phyloP scores from a whole-genome alignment of 2,113 vertebrate genomes.

The Chionomys nivalis region DNA sequence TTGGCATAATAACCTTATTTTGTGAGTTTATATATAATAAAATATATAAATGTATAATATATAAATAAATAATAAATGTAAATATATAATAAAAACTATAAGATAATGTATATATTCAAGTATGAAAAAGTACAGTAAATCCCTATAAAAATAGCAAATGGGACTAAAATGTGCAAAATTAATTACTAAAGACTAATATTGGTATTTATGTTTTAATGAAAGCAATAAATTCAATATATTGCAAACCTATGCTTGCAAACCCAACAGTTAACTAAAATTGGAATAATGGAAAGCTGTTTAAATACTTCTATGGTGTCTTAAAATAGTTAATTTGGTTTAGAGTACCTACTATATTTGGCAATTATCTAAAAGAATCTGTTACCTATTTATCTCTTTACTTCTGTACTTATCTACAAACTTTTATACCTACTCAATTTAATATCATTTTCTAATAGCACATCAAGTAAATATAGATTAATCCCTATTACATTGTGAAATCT shows the following conservation, averaged over 20 bases:
- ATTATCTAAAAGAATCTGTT: not conserved
- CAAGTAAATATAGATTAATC: not conserved
- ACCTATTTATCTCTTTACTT: not conserved
- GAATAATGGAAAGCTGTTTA: slow-evolving; percentile 72
- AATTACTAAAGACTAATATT: slow-evolving; percentile 84
- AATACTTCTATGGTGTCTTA: slow-evolving; percentile 49
- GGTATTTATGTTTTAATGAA: slow-evolving; percentile 82
- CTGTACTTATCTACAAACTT: not conserved
- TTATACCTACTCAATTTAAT: not conserved
- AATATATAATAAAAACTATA: not conserved
- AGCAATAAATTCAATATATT: slow-evolving; percentile 83
- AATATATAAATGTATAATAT: not conserved
- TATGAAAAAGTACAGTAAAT: slow-evolving; percentile 78
- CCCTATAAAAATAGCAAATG: slow-evolving; percentile 74
- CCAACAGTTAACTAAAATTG: slow-evolving; percentile 63
- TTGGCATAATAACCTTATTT: slow-evolving; percentile 79
- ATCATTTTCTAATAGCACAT: not conserved
- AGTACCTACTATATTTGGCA: not conserved
- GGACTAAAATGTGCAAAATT: slow-evolving; percentile 85
- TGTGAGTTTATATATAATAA: slow-evolving; percentile 75
- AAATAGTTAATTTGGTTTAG: slow-evolving; percentile 34
- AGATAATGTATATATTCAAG: slow-evolving; percentile 54
- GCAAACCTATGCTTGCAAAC: slow-evolving; percentile 74
- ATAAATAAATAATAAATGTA: not conserved
- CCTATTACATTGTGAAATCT: not conserved